Evolutionary conservation across 2,888 invertebrate genomes (phyloP), one percentile per base, ranked within the genome.

Genomic region (Brachyopa scutellaris): DNA sequence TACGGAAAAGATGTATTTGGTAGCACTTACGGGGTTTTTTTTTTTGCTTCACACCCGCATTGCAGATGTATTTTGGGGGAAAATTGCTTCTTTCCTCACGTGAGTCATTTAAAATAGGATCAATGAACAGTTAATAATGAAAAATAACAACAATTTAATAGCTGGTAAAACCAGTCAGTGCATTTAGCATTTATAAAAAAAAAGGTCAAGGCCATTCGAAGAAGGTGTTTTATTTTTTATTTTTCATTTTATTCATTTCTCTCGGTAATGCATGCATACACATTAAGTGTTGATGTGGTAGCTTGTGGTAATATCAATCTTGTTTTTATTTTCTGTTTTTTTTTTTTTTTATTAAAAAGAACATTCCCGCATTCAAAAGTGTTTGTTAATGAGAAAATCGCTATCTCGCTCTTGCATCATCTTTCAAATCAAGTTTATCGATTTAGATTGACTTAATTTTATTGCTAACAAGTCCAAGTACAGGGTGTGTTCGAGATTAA

Each of bases 171-270:
- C 72, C 62, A 59, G 70, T 70, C 31, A 11, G 29, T 59, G 49
- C 19, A 40, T 49, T 49, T 2, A 47, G 21, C 29, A 59, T 59
- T 61, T 42, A 40, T 40, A n/a, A n/a, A n/a, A n/a, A n/a, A n/a
- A 55, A 70, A 70, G 70, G 70, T 70, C 70, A 70, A 70, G 70
- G 70, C 49, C 31, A n/a, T n/a, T n/a, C n/a, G n/a, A n/a, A n/a
- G n/a, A n/a, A n/a, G n/a, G n/a, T n/a, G n/a, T n/a, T n/a, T n/a
- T n/a, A n/a, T n/a, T n/a, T n/a, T n/a, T n/a, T n/a, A n/a, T n/a
- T n/a, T n/a, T n/a, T n/a, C n/a, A 29, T 36, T 38, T 40, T 38
- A 45, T 1, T 11, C 13, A 9, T 59, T 45, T 3, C 49, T 36
- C 1, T 13, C 21, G 47, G 17, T 57, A 17, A 26, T 42, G 17